Conservation (phyloP, 2,797 vertebrate genomes). For the Tokudaia muenninki region DNA sequence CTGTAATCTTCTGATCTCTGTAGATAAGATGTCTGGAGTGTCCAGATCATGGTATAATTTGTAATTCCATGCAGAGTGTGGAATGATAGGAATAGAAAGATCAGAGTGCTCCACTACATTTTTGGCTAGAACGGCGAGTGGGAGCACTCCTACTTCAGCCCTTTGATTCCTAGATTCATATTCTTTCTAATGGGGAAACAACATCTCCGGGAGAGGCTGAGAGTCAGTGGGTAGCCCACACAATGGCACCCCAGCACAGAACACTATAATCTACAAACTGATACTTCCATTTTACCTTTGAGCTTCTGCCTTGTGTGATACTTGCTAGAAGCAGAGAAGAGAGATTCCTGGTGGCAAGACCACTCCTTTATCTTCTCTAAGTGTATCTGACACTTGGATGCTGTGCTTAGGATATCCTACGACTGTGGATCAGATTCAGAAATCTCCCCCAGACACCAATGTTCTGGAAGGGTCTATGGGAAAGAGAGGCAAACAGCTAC, state of each 20-base stretch:
- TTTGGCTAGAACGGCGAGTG: neutral
- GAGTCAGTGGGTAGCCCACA: neutral
- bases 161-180: neutral
- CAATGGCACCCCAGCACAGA: neutral
- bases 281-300: neutral
- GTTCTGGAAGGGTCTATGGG: neutral
- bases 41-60: neutral
- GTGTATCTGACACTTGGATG: neutral
- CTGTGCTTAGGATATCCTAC: neutral
- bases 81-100: neutral
- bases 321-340: neutral
- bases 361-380: neutral
- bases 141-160: neutral
- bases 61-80: neutral
- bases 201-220: neutral
- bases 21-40: neutral
- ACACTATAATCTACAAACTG: neutral
- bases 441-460: neutral
- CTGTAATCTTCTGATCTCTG: neutral
- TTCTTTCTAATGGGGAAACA: neutral
- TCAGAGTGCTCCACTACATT: neutral
- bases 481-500: constrained; percentile 2
- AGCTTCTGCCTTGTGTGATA: neutral
- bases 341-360: neutral
- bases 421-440: neutral